These are phyloP conservation scores for Actinemys pallida DNA, from an alignment of 2,113 vertebrate genomes.

Conservation along the genomic window DNA sequence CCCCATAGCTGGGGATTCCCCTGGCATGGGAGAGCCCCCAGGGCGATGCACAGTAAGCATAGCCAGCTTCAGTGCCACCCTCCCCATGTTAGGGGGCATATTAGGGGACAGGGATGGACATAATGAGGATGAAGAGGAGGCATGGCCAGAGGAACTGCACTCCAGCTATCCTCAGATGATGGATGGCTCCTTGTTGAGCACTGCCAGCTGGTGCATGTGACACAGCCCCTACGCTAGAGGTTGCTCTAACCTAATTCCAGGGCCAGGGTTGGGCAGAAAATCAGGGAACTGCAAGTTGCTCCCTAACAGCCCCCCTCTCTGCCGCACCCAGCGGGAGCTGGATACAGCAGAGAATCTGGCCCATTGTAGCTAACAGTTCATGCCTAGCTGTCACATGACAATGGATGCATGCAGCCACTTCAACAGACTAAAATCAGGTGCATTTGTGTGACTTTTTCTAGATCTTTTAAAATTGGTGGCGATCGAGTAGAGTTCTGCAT, in stretches of 20 bases:
- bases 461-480: background rate
- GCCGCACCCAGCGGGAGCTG: background rate
- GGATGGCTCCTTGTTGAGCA: background rate
- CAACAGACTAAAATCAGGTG: background rate
- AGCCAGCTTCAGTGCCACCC: background rate
- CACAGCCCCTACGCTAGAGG: background rate
- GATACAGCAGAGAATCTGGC: background rate
- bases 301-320: background rate
- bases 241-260: background rate
- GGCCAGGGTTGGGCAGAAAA: background rate
- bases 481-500: background rate
- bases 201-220: background rate
- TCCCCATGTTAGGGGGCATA: background rate
- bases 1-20: background rate
- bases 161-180: background rate
- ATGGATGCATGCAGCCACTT: background rate
- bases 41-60: background rate
- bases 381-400: background rate
- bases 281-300: background rate
- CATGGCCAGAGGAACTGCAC: accelerated
- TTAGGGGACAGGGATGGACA: background rate
- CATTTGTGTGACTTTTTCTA: background rate
- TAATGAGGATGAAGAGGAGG: background rate
- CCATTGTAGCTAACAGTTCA: background rate
- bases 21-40: background rate